These are phyloP conservation scores for Asbolus verrucosus DNA, from an alignment of 1,140 invertebrate genomes.

Conservation along the genomic window DNA sequence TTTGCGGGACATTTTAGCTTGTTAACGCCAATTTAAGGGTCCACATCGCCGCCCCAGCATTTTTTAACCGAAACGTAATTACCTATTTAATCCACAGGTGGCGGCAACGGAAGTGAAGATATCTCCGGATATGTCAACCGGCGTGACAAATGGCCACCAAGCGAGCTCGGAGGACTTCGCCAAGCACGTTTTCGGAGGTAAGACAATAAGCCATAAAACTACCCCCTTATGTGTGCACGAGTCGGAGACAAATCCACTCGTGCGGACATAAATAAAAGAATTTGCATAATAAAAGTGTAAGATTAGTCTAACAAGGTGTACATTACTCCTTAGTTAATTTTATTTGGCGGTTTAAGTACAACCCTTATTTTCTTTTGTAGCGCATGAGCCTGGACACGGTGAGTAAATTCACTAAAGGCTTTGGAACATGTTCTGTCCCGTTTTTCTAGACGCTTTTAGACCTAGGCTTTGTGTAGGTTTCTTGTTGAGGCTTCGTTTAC, in stretches of 20 bases:
- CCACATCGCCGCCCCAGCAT: no score
- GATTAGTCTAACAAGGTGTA: no score
- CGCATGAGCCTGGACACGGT: constrained; percentile 27
- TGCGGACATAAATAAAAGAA: no score
- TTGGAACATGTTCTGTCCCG: constrained; percentile 13
- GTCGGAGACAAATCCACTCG: no score
- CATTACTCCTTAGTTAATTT: background rate
- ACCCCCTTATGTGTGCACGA: no score
- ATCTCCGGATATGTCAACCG: constrained; percentile 55
- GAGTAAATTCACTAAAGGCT: constrained; percentile 1
- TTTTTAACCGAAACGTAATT: no score
- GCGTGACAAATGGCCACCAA: constrained; percentile 54
- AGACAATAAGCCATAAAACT: no score
- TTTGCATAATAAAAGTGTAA: background rate
- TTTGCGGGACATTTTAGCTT: no score
- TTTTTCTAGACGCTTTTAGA: constrained; percentile 17
- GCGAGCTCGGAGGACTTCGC: constrained; percentile 54
- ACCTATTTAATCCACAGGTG: constrained; percentile 49
- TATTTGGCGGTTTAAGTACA: constrained; percentile 6
- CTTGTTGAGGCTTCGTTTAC: background rate
- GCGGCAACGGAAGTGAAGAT: constrained; percentile 50
- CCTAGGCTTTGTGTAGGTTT: constrained; percentile 9
- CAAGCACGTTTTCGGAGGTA: constrained; percentile 58
- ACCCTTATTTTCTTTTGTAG: constrained; percentile 34
- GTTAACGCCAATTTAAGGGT: no score